These are phyloP conservation scores for Gopherus flavomarginatus DNA, from an alignment of 2,113 vertebrate species.

Conservation along the genomic window DNA sequence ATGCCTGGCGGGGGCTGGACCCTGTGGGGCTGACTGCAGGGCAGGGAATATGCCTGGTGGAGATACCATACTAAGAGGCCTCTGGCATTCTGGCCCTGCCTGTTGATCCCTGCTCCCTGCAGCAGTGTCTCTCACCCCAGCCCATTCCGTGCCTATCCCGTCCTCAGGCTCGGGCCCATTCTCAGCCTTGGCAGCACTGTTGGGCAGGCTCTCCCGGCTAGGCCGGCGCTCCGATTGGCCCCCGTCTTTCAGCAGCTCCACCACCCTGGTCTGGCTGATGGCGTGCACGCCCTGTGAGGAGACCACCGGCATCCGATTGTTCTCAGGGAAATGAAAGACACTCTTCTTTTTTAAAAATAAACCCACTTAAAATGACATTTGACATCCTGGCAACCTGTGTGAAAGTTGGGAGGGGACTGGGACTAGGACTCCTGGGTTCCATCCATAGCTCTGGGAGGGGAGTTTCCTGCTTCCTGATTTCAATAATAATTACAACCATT, in stretches of 20 bases:
- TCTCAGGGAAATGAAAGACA: not conserved
- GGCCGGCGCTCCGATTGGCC: slow-evolving; percentile 76
- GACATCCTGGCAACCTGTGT: not conserved
- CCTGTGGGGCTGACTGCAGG: too few species aligned
- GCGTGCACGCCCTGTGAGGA: slow-evolving; percentile 86
- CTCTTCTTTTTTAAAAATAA: not conserved
- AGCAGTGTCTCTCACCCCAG: slow-evolving; percentile 78
- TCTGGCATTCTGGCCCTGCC: not conserved
- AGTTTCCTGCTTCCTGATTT: not conserved
- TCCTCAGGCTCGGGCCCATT: slow-evolving; percentile 79
- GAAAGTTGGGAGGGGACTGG: not conserved
- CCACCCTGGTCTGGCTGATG: slow-evolving; percentile 90
- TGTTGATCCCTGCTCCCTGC: not conserved
- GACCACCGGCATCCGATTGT: not conserved
- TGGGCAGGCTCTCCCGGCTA: slow-evolving; percentile 72
- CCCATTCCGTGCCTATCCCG: slow-evolving; percentile 83
- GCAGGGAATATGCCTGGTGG: too few species aligned
- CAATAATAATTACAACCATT: not conserved
- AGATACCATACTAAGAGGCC: not conserved
- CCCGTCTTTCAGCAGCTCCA: slow-evolving; percentile 89
- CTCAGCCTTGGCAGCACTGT: slow-evolving; percentile 54
- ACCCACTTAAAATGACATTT: not conserved
- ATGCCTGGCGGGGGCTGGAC: too few species aligned
- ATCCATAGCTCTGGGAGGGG: not conserved
- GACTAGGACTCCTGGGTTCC: not conserved